These are phyloP conservation scores for Anaspis maculata DNA, from an alignment of 2,888 invertebrate species.

Conservation along the genomic window DNA sequence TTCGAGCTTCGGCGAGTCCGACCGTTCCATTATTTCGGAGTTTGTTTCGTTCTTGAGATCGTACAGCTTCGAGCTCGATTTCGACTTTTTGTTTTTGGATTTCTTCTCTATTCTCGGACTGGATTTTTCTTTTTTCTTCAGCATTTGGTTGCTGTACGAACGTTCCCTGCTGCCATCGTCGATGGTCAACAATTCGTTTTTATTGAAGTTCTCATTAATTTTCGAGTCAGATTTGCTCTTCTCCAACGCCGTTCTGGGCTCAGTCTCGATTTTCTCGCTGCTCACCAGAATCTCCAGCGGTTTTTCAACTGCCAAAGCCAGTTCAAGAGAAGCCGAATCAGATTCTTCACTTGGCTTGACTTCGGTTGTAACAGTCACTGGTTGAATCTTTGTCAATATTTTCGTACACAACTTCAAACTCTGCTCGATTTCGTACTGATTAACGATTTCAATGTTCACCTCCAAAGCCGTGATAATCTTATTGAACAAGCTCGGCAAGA, in stretches of 20 bases:
- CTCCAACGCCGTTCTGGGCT: constrained; percentile 41
- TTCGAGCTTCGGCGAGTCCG: constrained; percentile 9
- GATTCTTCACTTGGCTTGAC: no score
- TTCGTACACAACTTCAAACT: constrained; percentile 63
- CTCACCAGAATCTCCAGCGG: constrained; percentile 16
- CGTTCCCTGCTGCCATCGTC: constrained; percentile 35
- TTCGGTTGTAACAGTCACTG: constrained; percentile 43
- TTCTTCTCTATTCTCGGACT: constrained; percentile 49
- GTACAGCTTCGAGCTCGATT: constrained; percentile 49
- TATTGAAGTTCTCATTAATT: constrained; percentile 44
- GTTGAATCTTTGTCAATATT: constrained; percentile 67
- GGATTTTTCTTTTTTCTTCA: constrained; percentile 39
- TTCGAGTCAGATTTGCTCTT: constrained; percentile 62
- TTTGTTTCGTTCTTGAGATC: constrained; percentile 41
- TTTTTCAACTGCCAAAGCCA: constrained; percentile 17
- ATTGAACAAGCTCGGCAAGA: constrained; percentile 66
- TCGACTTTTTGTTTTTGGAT: constrained; percentile 51
- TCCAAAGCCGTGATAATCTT: constrained; percentile 56
- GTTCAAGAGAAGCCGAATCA: no score
- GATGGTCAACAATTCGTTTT: constrained; percentile 39
- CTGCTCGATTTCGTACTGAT: constrained; percentile 54
- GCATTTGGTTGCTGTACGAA: constrained; percentile 42
- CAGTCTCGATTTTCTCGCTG: constrained; percentile 16
- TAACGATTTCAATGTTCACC: constrained; percentile 47
- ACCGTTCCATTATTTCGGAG: constrained; percentile 11